These are phyloP conservation scores for Glareola pratincola DNA, from an alignment of 2,113 vertebrate species.

Conservation along the genomic window DNA sequence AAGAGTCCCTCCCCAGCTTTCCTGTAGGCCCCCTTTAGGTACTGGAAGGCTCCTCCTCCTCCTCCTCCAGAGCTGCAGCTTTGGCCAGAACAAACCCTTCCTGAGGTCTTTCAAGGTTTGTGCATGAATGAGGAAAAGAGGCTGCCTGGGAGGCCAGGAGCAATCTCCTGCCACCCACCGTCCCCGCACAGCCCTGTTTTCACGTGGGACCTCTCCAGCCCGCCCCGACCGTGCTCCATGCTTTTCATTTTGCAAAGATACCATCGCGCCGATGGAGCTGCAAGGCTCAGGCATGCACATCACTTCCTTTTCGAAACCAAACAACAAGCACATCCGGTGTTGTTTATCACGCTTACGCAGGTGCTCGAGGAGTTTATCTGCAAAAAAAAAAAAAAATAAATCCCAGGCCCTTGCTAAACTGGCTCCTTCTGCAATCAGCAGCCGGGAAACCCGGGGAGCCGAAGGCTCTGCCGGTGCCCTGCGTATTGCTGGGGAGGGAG, in stretches of 20 bases:
- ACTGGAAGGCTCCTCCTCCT: too few species aligned
- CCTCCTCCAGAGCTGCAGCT: background rate
- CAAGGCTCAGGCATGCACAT: background rate
- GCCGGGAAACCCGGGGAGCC: background rate
- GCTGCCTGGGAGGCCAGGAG: background rate
- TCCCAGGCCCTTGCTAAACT: background rate
- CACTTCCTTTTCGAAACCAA: constrained; percentile 22
- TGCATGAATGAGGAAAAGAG: background rate
- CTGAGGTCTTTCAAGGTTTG: accelerated
- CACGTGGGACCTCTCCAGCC: background rate
- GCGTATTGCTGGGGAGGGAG: background rate
- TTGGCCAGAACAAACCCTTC: background rate
- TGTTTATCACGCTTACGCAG: background rate
- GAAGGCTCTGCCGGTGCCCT: background rate
- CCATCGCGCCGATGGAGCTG: accelerated
- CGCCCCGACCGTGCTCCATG: accelerated
- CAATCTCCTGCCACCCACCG: too few species aligned
- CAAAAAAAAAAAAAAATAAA: background rate
- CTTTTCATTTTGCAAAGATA: background rate
- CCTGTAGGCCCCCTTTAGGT: too few species aligned
- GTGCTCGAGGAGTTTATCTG: background rate
- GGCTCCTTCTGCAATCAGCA: background rate
- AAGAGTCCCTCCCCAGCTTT: too few species aligned
- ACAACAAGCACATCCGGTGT: background rate
- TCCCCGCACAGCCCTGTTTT: background rate